Conservation (phyloP, 1,140 invertebrate species). For the Hydropsyche tenuis region DNA sequence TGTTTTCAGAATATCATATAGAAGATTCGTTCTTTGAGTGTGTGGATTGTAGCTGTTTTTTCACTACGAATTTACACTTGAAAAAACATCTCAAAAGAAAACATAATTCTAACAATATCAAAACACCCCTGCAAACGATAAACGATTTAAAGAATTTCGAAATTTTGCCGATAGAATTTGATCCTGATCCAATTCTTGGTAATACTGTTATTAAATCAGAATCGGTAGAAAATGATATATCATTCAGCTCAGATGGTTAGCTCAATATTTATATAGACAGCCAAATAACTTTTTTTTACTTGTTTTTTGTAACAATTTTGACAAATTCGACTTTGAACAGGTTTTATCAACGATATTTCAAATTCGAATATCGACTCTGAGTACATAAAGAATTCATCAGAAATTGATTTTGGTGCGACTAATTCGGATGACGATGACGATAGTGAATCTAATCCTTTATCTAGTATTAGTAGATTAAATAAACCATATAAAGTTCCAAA, state of each 20-base stretch:
- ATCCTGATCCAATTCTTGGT: conserved; percentile 19
- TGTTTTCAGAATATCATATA: conserved; percentile 41
- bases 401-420: conserved; percentile 11
- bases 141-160: conserved; percentile 21
- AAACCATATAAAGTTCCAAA: conserved; percentile 11
- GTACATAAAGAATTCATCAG: conserved; percentile 16
- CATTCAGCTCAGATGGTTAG: conserved; percentile 35
- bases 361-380: conserved; percentile 34
- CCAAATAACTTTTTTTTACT: too few species aligned
- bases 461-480: conserved; percentile 30
- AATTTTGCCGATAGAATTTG: conserved; percentile 30
- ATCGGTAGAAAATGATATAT: conserved; percentile 37
- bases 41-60: conserved; percentile 42
- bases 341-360: conserved; percentile 30
- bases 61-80: conserved; percentile 42
- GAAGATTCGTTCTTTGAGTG: conserved; percentile 43
- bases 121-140: background rate
- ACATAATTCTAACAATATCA: conserved; percentile 1
- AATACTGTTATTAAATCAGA: conserved; percentile 35
- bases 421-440: conserved; percentile 40
- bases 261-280: too few species aligned
- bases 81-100: conserved; percentile 40
- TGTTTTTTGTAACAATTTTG: too few species aligned
- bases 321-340: conserved; percentile 30
- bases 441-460: conserved; percentile 3